Conservation (phyloP, 2,888 invertebrate species). For the Dione vanillae region DNA sequence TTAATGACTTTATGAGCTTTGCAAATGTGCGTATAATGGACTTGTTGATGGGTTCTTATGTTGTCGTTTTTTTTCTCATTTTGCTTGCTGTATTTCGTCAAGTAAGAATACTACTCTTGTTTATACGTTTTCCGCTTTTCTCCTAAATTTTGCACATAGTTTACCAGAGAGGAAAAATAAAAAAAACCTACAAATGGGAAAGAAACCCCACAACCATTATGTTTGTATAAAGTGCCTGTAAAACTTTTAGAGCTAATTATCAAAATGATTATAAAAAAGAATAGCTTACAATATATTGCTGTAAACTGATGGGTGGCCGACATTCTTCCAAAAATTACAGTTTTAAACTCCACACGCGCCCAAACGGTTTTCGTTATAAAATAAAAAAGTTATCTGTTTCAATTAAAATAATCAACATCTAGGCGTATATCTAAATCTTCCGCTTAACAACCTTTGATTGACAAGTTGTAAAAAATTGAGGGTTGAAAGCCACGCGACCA, state of each 20-base stretch:
- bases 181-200: too few species aligned
- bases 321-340: slow-evolving; percentile 15
- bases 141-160: too few species aligned
- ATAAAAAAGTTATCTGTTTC: slow-evolving; percentile 48
- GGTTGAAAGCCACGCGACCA: slow-evolving; percentile 72
- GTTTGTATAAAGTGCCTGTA: too few species aligned
- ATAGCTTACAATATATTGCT: neutral
- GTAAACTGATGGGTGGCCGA: slow-evolving; percentile 4
- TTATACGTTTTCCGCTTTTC: too few species aligned
- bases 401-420: slow-evolving; percentile 46
- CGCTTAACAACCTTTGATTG: slow-evolving; percentile 62
- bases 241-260: neutral
- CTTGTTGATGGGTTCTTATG: slow-evolving; percentile 31
- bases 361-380: slow-evolving; percentile 37
- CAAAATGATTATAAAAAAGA: neutral
- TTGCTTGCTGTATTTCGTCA: too few species aligned
- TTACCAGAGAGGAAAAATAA: too few species aligned
- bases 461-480: slow-evolving; percentile 57
- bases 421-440: slow-evolving; percentile 57
- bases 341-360: slow-evolving; percentile 37
- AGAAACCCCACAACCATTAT: too few species aligned
- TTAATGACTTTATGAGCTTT: slow-evolving; percentile 59
- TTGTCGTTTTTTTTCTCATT: too few species aligned
- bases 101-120: too few species aligned
- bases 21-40: slow-evolving; percentile 71